These are phyloP conservation scores for Tribolium freemani DNA, from an alignment of 2,888 invertebrate species.

Conservation along the genomic window DNA sequence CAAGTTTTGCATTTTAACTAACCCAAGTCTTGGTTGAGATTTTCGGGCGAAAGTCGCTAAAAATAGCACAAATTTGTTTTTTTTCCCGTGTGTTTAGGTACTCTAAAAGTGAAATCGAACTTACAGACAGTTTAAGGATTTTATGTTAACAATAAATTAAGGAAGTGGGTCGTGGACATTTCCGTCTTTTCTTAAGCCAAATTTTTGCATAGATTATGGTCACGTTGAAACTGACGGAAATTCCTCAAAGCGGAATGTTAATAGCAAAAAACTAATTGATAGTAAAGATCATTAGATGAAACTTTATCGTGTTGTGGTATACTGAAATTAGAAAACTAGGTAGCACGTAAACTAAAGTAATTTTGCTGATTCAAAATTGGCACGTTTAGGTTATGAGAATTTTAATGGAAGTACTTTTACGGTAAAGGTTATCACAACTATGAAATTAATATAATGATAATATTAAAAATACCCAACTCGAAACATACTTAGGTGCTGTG, in stretches of 20 bases:
- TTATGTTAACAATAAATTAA: conserved; percentile 13
- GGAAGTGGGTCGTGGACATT: conserved; percentile 18
- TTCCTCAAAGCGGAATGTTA: background rate
- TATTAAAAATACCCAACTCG: background rate
- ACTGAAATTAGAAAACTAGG: background rate
- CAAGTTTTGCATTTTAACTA: conserved; percentile 12
- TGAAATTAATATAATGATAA: background rate
- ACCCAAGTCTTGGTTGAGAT: background rate
- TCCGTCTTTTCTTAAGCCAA: conserved; percentile 9
- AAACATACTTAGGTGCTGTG: background rate
- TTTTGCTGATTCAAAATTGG: background rate
- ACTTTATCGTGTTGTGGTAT: background rate
- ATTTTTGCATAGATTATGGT: conserved; percentile 4
- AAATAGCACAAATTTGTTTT: conserved; percentile 11
- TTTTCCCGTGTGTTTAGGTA: background rate
- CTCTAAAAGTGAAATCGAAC: conserved; percentile 17
- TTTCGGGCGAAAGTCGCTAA: conserved; percentile 8
- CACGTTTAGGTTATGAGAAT: background rate
- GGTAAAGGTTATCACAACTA: background rate
- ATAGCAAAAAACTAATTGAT: too few relatives aligned
- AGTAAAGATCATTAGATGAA: background rate
- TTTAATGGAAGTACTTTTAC: background rate
- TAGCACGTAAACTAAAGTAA: background rate
- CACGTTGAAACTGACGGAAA: background rate
- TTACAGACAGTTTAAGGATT: background rate